Percentiles rank a stretch among this genome's conserved stretches.
Evolutionary conservation across 2,888 invertebrate genomes (phyloP).

Genomic region (Ormyrus rosae): DNA sequence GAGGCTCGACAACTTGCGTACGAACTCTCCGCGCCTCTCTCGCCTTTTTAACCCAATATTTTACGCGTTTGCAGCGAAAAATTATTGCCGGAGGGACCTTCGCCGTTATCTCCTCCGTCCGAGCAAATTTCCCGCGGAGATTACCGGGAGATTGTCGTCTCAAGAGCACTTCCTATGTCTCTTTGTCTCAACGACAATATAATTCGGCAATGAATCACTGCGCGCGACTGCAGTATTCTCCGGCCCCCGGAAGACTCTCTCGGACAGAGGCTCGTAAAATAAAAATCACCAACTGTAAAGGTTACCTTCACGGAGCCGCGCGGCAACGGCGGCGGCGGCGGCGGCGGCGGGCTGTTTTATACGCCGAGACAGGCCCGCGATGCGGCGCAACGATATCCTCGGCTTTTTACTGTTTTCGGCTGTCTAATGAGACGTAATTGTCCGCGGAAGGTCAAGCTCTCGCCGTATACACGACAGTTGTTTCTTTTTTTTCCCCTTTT

Average conservation of each 20-base stretch:
- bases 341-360: neutral
- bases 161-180: neutral
- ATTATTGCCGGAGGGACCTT: neutral
- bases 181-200: neutral
- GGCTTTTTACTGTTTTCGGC: slow-evolving; percentile 9
- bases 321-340: neutral
- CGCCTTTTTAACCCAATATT: no score
- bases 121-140: neutral
- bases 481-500: neutral
- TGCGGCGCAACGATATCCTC: slow-evolving; percentile 27
- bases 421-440: slow-evolving; percentile 36
- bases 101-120: neutral
- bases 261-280: neutral
- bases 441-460: slow-evolving; percentile 26
- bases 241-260: slow-evolving; percentile 21
- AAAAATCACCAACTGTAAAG: slow-evolving; percentile 30
- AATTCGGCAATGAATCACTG: slow-evolving; percentile 18
- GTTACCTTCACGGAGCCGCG: slow-evolving; percentile 37
- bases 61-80: neutral
- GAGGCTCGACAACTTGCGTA: no score
- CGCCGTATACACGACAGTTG: no score
- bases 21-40: no score
- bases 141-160: neutral
- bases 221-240: neutral
- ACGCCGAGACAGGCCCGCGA: neutral